Evolutionary conservation across 2,797 vertebrate species (phyloP).

Genomic region (Alcedo quadribrachys): DNA sequence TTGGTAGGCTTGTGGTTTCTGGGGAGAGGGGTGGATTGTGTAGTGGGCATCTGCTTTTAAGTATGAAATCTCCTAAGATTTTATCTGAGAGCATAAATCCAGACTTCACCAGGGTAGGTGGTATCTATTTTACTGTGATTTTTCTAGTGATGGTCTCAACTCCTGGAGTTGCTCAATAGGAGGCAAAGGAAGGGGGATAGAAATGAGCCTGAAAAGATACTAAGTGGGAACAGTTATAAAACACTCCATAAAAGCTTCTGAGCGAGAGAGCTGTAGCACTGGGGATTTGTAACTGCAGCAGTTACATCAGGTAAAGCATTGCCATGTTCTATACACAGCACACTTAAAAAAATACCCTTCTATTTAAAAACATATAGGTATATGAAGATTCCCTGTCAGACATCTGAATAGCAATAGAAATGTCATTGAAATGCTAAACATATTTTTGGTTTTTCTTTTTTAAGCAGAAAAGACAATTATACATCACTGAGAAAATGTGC

Average conservation of each 20-base stretch:
- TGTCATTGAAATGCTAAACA: neutral
- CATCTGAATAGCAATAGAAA: neutral
- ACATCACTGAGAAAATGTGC: constrained; percentile 75
- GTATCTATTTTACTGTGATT: neutral
- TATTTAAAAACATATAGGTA: neutral
- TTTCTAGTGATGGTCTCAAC: neutral
- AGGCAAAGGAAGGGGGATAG: neutral
- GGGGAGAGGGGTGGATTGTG: neutral
- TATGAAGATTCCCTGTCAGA: neutral
- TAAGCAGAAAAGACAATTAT: constrained; percentile 64
- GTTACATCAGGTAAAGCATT: neutral
- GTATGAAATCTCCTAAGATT: neutral
- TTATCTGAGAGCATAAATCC: neutral
- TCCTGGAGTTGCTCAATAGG: neutral
- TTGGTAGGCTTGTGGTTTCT: neutral
- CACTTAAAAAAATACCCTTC: neutral
- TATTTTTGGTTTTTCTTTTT: neutral
- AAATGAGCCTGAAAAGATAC: neutral
- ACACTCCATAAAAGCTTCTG: neutral
- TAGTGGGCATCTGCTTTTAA: neutral
- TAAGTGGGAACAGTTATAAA: neutral
- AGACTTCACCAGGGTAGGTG: neutral
- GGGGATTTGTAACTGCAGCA: neutral
- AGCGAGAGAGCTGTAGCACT: neutral
- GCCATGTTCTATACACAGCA: neutral